These are phyloP conservation scores for Cataglyphis livida DNA, from an alignment of 2,888 invertebrate species.

Conservation along the genomic window DNA sequence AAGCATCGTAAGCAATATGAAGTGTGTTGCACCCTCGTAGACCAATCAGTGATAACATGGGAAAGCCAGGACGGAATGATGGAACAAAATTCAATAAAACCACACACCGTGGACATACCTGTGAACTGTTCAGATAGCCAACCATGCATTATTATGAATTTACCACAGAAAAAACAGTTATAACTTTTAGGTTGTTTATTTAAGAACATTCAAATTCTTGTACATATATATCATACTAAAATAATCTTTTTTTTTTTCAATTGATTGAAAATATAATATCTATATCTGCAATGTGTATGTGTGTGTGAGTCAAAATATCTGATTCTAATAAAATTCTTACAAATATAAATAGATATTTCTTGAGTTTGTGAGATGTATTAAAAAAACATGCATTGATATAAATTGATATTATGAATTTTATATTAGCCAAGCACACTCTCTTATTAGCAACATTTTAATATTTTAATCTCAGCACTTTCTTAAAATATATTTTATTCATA, in stretches of 20 bases:
- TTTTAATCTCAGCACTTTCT: conserved; percentile 27
- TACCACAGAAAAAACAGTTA: background rate
- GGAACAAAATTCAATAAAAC: conserved; percentile 68
- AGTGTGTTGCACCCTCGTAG: conserved; percentile 64
- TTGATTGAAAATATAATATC: background rate
- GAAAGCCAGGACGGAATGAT: conserved; percentile 68
- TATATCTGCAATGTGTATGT: background rate
- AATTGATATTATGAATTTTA: background rate
- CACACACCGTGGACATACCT: conserved; percentile 70
- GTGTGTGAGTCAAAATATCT: background rate
- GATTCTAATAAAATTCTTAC: conserved; percentile 7
- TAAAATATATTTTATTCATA: background rate
- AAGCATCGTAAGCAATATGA: conserved; percentile 70
- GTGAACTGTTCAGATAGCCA: conserved; percentile 69
- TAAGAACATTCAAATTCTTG: background rate
- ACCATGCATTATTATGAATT: conserved; percentile 64
- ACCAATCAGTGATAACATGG: conserved; percentile 67
- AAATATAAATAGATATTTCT: conserved; percentile 17
- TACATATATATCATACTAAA: background rate
- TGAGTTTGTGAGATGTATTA: background rate
- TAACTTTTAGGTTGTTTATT: background rate
- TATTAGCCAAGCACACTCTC: conserved; percentile 1
- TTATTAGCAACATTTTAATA: conserved; percentile 27
- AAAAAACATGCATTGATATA: conserved; percentile 23
- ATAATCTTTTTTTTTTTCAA: background rate